Base-by-base conservation (phyloP, 35 echinoderm and acorn worm genomes). In the Eucidaris tribuloides region DNA sequence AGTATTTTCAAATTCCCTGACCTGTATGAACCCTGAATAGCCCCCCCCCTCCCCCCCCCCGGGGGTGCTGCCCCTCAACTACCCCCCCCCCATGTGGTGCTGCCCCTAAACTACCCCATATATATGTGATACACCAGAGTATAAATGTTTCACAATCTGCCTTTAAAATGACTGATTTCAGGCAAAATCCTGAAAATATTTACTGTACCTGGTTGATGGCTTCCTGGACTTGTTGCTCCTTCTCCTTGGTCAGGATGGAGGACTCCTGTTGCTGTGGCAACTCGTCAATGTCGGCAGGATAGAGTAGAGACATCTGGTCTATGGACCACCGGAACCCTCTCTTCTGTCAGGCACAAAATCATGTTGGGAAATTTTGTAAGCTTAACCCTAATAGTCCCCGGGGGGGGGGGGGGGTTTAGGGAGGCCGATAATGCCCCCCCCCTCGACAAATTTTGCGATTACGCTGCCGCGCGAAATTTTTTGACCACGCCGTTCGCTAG, bases 221-320 rank as follows among this genome's bases (percentile, higher is more conserved):
- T 9, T 86, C 45, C 61, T 99, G 96, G 0, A 89, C 83, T 61
- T 86, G 84, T n/a, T 86, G 78, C 58, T 99, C 96, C 31, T 66
- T 87, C 20, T 99, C 96, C 5, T 82, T 78, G 54, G 93, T 85
- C 13, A 93, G 34, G 22, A 80, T 80, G 17, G 36, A 83, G 14
- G 23, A 39, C 33, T 96, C 93, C 31, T 92, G 89, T 57, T 99
- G 96, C 3, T 79, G 65, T 44, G 87, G 77, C 18, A 66, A 59
- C 65, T 99, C 96, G 46, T 99, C 96, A 57, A 99, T 99, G 24
- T 99, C 96, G 20, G 84, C 96, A 25, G 96, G 96, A 42, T 88
- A 74, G 2, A 99, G 65, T 2, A 92, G 85, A 4, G 96, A 91
- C 79, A 99, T 78, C 37, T 99, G 90, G 65, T 99, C 96, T 5